These are phyloP conservation scores for Dunckerocampus dactyliophorus DNA, from an alignment of 2,113 vertebrate species.

Conservation along the genomic window DNA sequence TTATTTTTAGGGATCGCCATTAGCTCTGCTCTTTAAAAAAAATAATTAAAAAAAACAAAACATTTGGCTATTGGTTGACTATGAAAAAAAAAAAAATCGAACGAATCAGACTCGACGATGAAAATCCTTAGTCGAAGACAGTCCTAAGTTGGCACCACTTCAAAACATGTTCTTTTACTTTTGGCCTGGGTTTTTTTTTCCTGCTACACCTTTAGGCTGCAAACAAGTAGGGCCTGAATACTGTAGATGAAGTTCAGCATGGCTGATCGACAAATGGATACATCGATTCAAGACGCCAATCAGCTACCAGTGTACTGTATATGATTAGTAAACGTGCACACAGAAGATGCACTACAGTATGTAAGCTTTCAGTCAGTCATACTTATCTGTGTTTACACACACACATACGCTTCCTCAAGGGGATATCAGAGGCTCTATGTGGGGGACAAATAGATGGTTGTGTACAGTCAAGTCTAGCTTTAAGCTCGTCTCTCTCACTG, in stretches of 20 bases:
- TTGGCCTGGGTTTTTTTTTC: too few species aligned
- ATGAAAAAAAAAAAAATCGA: background rate
- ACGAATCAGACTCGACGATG: too few species aligned
- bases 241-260: background rate
- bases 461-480: slow-evolving; percentile 21
- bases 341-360: slow-evolving; percentile 7
- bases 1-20: too few species aligned
- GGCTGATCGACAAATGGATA: background rate
- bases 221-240: background rate
- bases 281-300: too few species aligned
- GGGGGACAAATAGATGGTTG: slow-evolving; percentile 32
- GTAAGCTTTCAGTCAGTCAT: slow-evolving; percentile 29
- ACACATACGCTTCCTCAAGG: slow-evolving; percentile 24
- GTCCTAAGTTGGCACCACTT: too few species aligned
- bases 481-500: slow-evolving; percentile 16
- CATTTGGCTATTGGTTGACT: background rate
- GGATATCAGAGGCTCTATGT: slow-evolving; percentile 27
- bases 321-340: too few species aligned
- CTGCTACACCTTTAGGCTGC: too few species aligned
- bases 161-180: background rate
- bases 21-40: too few species aligned
- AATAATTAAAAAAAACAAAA: too few species aligned
- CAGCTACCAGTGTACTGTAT: too few species aligned
- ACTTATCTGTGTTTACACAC: slow-evolving; percentile 43
- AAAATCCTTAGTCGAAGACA: too few species aligned